Conservation (phyloP, 2,888 invertebrate species). For the Mythimna ferrago region DNA sequence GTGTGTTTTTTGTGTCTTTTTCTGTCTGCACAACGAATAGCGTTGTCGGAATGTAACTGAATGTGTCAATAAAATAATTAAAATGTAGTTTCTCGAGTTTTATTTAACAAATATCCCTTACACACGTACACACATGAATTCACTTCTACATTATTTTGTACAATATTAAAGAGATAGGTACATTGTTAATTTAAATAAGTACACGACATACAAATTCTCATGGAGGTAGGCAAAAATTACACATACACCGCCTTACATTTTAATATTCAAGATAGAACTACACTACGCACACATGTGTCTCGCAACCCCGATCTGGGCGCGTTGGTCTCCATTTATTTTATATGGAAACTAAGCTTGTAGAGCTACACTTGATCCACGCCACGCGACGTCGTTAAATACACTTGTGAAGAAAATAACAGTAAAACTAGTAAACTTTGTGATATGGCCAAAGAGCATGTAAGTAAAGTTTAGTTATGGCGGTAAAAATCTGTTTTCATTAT, state of each 20-base stretch:
- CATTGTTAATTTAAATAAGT: no score
- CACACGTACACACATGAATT: neutral
- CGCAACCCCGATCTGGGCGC: no score
- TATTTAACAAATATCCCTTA: neutral
- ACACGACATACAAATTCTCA: neutral
- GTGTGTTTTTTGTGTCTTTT: neutral
- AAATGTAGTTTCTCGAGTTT: neutral
- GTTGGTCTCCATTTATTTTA: no score
- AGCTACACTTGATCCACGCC: no score
- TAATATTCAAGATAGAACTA: neutral
- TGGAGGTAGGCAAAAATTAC: neutral
- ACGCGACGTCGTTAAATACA: no score
- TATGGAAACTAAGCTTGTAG: no score
- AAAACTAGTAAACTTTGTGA: no score
- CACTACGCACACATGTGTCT: no score
- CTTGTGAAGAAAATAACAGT: no score
- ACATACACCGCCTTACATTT: neutral
- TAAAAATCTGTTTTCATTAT: no score
- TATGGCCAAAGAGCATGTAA: no score
- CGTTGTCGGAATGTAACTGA: slow-evolving; percentile 1
- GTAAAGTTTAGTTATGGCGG: no score
- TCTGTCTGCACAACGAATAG: slow-evolving; percentile 8
- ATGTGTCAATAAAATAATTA: neutral
- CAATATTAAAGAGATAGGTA: neutral
- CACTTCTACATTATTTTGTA: neutral